Base-by-base conservation (phyloP, 2,888 invertebrate genomes). In the Campoplex capitator region DNA sequence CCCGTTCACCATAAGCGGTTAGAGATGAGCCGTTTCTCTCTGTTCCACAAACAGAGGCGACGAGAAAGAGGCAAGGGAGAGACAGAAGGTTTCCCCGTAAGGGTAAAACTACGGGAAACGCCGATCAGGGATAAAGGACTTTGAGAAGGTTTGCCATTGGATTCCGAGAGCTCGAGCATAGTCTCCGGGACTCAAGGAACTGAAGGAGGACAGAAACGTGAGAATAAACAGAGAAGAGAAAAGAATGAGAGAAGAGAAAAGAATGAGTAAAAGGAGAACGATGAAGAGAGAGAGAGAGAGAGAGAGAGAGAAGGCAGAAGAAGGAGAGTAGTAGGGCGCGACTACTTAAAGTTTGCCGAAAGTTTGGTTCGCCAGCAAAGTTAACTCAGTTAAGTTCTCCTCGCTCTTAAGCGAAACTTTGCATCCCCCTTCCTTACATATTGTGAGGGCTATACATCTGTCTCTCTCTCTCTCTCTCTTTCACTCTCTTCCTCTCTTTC, bases 321-420 rank as follows among this genome's bases (percentile, higher is more conserved):
- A 86, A 83, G 70, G 85, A 82, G 86, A 90, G 91, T 88, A 91
- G 92, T 92, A 91, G 90, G 45, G 86, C 73, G 84, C 90, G 90
- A 93, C 94, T 94, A 94, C 94, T 94, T 94, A 94, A 94, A 94
- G 92, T 94, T 94, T 93, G 93, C 92, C 91, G 92, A 94, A 94
- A 94, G 91, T 94, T 94, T 93, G 91, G 92, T 92, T 93, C 93
- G 92, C 93, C 93, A 94, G 94, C 93, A 93, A 94, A 94, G 94
- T 94, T 94, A 94, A 94, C 94, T 94, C 92, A 94, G 94, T 94
- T 94, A 93, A 94, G 94, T 94, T 94, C 93, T 92, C 91, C 58
- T 84, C 91, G 89, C 91, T 92, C 90, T 91, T 90, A 92, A 93
- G 92, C 92, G 92, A 94, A 94, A 93, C 93, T 94, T 94, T 91